Percentiles rank a stretch among this genome's conserved stretches.
Evolutionary conservation across 1,140 invertebrate species (phyloP).

Genomic region (Cydia splendana): DNA sequence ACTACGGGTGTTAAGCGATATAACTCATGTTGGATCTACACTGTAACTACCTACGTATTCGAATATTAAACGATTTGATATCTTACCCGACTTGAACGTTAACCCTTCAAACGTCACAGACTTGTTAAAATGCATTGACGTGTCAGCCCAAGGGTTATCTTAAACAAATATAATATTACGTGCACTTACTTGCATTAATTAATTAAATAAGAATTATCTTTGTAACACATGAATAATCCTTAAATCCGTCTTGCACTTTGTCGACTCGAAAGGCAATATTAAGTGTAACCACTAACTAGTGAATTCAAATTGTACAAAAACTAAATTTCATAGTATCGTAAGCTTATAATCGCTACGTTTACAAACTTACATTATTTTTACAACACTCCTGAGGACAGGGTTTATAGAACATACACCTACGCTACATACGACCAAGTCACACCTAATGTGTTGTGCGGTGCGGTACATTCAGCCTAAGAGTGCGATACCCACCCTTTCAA

Average conservation of each 20-base stretch:
- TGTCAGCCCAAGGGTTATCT: constrained; percentile 32
- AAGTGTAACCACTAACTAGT: constrained; percentile 65
- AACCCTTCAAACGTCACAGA: constrained; percentile 4
- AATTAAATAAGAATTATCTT: constrained; percentile 32
- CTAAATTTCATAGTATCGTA: constrained; percentile 65
- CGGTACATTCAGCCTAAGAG: too few species aligned
- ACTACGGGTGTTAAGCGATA: constrained; percentile 18
- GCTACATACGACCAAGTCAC: background rate
- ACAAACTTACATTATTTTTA: constrained; percentile 72
- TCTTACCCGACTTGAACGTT: constrained; percentile 12
- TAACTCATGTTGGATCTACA: constrained; percentile 13
- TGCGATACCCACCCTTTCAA: background rate
- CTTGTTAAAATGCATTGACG: constrained; percentile 6
- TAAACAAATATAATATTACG: constrained; percentile 42
- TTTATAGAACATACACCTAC: constrained; percentile 15
- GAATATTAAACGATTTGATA: constrained; percentile 28
- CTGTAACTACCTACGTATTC: constrained; percentile 28
- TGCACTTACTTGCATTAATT: constrained; percentile 41
- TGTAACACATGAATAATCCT: constrained; percentile 30
- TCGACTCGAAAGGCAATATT: constrained; percentile 43
- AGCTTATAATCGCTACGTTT: constrained; percentile 62
- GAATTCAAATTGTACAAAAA: constrained; percentile 75
- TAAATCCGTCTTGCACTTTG: constrained; percentile 31
- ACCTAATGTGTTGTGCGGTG: background rate
- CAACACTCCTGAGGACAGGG: constrained; percentile 45